Conservation (phyloP, 2,113 vertebrate species). For the Malurus cyaneus region DNA sequence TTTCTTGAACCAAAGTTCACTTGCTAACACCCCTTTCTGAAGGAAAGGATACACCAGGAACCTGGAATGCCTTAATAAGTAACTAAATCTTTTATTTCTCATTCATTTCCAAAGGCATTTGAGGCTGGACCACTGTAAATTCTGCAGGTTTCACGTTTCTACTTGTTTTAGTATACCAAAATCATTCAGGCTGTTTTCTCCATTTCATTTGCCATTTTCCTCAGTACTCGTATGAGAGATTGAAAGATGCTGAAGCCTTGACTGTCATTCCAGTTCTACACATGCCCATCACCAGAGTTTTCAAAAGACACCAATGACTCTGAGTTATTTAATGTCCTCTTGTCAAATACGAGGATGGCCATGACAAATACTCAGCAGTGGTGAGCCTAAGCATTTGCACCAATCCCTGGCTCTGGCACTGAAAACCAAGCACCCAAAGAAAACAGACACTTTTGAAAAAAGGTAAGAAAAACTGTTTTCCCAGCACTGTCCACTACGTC, state of each 20-base stretch:
- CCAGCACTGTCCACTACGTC: neutral
- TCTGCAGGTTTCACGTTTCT: neutral
- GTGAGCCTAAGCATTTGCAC: neutral
- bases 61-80: neutral
- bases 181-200: neutral
- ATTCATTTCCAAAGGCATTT: neutral
- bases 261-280: neutral
- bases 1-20: neutral
- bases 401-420: neutral
- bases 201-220: neutral
- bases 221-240: neutral
- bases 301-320: neutral
- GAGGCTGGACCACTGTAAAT: neutral
- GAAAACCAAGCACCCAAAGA: neutral
- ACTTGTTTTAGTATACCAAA: neutral
- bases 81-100: neutral
- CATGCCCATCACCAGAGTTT: accelerated
- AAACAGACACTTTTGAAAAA: neutral
- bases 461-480: neutral
- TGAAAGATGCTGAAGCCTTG: neutral
- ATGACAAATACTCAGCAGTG: neutral
- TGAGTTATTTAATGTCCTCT: neutral
- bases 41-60: neutral
- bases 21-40: neutral
- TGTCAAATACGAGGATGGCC: neutral